These are phyloP conservation scores for Moxostoma hubbsi DNA, from an alignment of 2,797 vertebrate genomes.

Conservation along the genomic window DNA sequence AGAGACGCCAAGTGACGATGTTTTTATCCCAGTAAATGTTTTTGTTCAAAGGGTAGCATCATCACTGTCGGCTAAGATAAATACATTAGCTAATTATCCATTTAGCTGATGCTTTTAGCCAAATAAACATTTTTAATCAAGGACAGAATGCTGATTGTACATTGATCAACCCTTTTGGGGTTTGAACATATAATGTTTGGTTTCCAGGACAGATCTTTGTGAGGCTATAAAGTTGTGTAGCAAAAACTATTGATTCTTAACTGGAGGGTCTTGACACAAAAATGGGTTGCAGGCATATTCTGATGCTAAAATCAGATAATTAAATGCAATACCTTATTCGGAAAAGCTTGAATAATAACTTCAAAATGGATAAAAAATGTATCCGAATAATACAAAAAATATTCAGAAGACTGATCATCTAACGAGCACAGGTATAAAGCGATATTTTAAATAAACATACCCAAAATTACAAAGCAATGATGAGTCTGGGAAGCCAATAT, in stretches of 20 bases:
- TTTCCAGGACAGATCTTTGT: neutral
- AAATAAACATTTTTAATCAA: constrained; percentile 13
- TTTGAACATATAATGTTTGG: neutral
- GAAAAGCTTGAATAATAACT: too few species aligned
- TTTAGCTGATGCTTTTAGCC: constrained; percentile 10
- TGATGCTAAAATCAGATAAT: too few species aligned
- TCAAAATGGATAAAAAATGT: too few species aligned
- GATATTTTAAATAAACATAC: too few species aligned
- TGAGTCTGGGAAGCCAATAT: too few species aligned
- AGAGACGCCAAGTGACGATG: constrained; percentile 20
- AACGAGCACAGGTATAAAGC: too few species aligned
- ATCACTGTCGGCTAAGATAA: neutral
- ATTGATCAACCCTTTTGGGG: neutral
- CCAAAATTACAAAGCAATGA: too few species aligned
- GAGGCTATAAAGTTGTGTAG: neutral
- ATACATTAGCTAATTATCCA: neutral
- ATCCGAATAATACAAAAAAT: too few species aligned
- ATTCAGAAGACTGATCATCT: too few species aligned
- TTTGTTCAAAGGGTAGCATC: constrained; percentile 25
- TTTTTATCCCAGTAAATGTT: constrained; percentile 19
- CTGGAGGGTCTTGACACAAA: neutral
- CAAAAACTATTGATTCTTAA: neutral
- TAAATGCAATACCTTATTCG: too few species aligned
- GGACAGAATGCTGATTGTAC: neutral
- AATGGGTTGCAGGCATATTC: too few species aligned